Evolutionary conservation across 2,888 invertebrate species (phyloP).

Genomic region (Pyrrhosoma nymphula): DNA sequence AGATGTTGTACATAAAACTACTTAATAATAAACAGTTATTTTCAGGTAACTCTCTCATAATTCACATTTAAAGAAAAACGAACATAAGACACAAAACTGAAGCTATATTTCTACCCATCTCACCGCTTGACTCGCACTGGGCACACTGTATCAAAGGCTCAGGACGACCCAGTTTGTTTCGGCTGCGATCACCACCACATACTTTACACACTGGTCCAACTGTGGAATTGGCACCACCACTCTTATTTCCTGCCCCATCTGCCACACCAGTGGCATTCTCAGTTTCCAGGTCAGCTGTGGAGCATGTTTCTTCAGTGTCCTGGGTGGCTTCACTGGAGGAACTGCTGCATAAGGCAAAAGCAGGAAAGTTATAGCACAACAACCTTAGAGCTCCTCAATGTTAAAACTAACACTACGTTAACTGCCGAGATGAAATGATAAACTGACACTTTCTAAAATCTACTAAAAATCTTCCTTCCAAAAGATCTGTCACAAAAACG

Average conservation of each 20-base stretch:
- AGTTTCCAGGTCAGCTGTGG: conserved; percentile 69
- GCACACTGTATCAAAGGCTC: conserved; percentile 82
- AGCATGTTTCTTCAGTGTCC: conserved; percentile 76
- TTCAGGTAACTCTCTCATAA: neutral
- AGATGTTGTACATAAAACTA: no score
- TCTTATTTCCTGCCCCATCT: conserved; percentile 68
- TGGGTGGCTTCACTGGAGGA: conserved; percentile 78
- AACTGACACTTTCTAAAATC: no score
- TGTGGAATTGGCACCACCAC: conserved; percentile 20
- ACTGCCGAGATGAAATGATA: no score
- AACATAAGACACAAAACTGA: neutral
- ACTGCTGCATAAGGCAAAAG: conserved; percentile 74
- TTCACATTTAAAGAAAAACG: neutral
- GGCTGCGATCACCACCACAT: conserved; percentile 77
- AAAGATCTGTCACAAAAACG: no score
- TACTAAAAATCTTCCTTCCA: no score
- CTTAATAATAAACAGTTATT: no score
- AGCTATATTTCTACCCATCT: conserved; percentile 72
- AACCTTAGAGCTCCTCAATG: neutral
- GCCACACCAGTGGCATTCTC: conserved; percentile 69
- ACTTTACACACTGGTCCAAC: conserved; percentile 78
- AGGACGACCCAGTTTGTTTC: conserved; percentile 78
- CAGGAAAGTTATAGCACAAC: neutral
- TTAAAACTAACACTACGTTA: neutral
- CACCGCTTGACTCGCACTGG: conserved; percentile 83